Evolutionary conservation across 1,140 invertebrate genomes (phyloP), one percentile per base, ranked within the genome.

Genomic region (Drosophila sproati): DNA sequence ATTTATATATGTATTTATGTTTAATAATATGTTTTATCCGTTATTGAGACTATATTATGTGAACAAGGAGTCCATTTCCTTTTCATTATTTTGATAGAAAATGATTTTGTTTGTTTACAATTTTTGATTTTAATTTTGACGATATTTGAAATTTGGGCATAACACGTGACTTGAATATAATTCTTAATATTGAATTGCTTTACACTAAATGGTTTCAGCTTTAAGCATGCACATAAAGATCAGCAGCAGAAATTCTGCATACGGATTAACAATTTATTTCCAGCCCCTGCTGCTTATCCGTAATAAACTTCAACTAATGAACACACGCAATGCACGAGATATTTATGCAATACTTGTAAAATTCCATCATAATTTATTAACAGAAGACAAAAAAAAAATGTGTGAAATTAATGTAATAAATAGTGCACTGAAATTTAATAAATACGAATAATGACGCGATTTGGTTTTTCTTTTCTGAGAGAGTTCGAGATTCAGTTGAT

Each of bases 401-500:
- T 35, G 47, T 10, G 29, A 56, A 35, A 7, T 34, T 45, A 32
- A 75, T 70, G 73, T 69, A 70, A 70, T 70, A 75, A 75, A 70
- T 62, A 75, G 41, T 71, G 45, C 41, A 55, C 34, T 52, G 43
- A 66, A 54, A 52, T 45, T 47, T 54, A 66, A 68, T 70, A 74
- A 70, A 69, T 74, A 56, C n/a, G 39, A 32, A 10, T 50, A 41
- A 62, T 72, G 54, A 4, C 34, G 54, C 35, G 29, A 10, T 20
- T 59, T n/a, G 62, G 37, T 67, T 57, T 51, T 8, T 34, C 39
- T 4, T 68, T 73, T 67, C 55, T 60, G 64, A 60, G 51, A 68
- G 74, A 69, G 50, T 54, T 70, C 43, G 82, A 87, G 82, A 87
- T 87, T 87, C 82, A 56, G 39, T 71, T 72, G 69, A 56, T 72